Conservation (phyloP, 2,888 invertebrate species). For the Nycteola revayana region DNA sequence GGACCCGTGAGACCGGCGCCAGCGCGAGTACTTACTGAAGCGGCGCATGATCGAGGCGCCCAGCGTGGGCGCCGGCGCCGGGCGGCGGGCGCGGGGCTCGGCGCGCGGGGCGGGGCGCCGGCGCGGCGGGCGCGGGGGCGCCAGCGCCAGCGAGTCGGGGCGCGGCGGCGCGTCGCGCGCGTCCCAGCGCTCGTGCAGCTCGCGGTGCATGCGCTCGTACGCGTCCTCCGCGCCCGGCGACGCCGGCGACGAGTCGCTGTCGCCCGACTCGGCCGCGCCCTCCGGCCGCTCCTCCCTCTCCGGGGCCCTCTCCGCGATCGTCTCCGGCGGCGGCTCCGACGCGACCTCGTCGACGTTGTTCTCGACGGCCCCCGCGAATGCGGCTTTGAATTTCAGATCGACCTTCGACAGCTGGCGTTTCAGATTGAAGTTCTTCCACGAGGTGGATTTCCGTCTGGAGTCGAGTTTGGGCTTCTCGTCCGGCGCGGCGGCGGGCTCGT, state of each 20-base stretch:
- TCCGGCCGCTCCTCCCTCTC: conserved; percentile 39
- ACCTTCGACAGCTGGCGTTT: conserved; percentile 92
- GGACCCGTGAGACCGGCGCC: conserved; percentile 40
- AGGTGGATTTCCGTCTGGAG: conserved; percentile 83
- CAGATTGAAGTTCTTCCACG: conserved; percentile 90
- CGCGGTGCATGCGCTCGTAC: conserved; percentile 68
- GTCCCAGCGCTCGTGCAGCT: conserved; percentile 71
- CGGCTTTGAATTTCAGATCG: conserved; percentile 87
- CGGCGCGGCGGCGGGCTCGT: conserved; percentile 31
- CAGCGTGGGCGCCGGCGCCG: conserved; percentile 81
- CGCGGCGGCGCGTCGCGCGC: conserved; percentile 54
- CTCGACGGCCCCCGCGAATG: conserved; percentile 76
- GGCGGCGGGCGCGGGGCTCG: conserved; percentile 84
- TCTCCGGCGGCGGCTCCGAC: conserved; percentile 50
- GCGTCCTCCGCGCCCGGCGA: conserved; percentile 47
- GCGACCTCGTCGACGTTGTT: conserved; percentile 54
- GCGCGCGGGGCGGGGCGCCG: conserved; percentile 82
- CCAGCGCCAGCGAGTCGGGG: conserved; percentile 84
- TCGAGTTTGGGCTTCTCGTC: conserved; percentile 64
- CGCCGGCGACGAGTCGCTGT: conserved; percentile 33
- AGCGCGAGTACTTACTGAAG: conserved; percentile 90
- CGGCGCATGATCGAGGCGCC: conserved; percentile 90
- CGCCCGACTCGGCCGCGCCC: conserved; percentile 39
- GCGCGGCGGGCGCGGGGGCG: conserved; percentile 71
- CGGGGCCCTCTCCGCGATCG: conserved; percentile 43